These are phyloP conservation scores for Melospiza georgiana DNA, from an alignment of 2,113 vertebrate species.

Conservation along the genomic window DNA sequence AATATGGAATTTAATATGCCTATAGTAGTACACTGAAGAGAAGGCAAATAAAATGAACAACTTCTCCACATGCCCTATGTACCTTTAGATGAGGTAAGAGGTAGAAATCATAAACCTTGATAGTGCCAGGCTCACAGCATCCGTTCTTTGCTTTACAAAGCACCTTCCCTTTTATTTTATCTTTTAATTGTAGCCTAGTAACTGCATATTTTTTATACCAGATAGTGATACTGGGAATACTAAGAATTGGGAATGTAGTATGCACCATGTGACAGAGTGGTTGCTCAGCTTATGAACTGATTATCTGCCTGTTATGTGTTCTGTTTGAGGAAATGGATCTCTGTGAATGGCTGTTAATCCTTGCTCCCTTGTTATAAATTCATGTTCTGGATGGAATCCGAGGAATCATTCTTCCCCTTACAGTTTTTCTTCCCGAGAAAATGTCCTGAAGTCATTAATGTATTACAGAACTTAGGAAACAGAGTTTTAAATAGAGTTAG, in stretches of 20 bases:
- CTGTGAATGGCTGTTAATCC: not conserved
- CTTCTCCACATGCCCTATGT: not conserved
- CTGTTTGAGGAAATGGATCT: not conserved
- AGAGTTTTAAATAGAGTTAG: not conserved
- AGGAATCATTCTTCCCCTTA: not conserved
- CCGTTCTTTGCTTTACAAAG: not conserved
- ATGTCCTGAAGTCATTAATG: not conserved
- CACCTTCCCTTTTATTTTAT: not conserved
- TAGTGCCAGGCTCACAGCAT: not conserved
- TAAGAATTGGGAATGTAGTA: not conserved
- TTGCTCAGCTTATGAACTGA: not conserved
- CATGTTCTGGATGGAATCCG: not conserved
- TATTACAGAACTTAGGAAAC: not conserved
- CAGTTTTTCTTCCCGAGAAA: not conserved
- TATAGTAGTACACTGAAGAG: not conserved
- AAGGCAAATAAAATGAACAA: not conserved
- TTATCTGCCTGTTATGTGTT: not conserved
- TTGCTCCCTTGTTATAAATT: not conserved
- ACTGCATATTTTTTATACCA: not conserved
- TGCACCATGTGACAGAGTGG: accelerated
- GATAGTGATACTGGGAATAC: not conserved
- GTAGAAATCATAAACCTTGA: not conserved
- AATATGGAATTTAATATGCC: accelerated
- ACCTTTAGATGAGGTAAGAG: not conserved
- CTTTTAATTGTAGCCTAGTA: not conserved